Conservation (phyloP, 2,888 invertebrate genomes). For the Tipula lateralis region DNA sequence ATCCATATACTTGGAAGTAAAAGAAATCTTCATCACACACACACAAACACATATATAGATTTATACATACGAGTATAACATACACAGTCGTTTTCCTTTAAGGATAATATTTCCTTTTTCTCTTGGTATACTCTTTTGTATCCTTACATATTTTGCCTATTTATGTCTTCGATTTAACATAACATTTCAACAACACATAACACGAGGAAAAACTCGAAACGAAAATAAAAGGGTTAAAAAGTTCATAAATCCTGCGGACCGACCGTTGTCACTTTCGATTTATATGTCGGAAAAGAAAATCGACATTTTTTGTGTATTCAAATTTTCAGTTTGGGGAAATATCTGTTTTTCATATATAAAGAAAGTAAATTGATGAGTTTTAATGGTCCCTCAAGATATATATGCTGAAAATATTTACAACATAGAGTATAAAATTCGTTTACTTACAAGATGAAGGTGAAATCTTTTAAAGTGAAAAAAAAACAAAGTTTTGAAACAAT, state of each 20-base stretch:
- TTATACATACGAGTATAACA: too few species aligned
- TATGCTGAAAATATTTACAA: neutral
- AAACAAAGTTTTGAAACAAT: too few species aligned
- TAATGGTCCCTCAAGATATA: neutral
- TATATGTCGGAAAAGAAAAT: neutral
- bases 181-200: neutral
- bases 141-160: neutral
- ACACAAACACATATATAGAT: neutral
- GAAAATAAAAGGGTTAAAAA: neutral
- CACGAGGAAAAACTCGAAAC: neutral
- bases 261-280: neutral
- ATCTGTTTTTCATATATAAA: neutral
- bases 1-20: neutral
- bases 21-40: neutral
- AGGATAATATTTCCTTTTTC: neutral
- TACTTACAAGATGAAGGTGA: too few species aligned
- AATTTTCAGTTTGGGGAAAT: neutral
- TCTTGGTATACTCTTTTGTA: neutral
- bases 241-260: neutral
- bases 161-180: neutral
- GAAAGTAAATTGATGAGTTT: neutral
- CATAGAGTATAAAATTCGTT: neutral
- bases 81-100: neutral
- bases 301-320: neutral
- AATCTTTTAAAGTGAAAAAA: too few species aligned